phyloP scores from a whole-genome alignment of 2,888 invertebrate species.

The Acleris laterana region DNA sequence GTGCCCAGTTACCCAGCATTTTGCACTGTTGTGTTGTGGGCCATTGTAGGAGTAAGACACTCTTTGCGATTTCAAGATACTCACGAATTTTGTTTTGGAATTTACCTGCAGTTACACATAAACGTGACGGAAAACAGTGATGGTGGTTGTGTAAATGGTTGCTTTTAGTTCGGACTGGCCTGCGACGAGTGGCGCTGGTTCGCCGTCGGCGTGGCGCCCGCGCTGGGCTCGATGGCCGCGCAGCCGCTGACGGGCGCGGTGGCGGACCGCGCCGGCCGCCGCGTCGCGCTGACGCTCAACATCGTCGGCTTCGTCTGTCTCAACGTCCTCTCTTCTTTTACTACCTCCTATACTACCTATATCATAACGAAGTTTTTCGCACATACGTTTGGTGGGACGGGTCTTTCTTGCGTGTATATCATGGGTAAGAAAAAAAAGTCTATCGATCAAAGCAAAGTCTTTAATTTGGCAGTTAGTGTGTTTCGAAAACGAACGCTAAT shows the following conservation, averaged over 20 bases:
- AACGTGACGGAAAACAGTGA: neutral
- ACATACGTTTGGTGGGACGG: neutral
- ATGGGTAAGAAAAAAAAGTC: constrained; percentile 11
- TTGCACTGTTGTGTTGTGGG: no score
- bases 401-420: neutral
- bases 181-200: constrained; percentile 34
- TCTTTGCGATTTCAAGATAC: no score
- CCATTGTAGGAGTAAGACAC: no score
- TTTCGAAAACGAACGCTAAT: no score
- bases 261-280: constrained; percentile 27
- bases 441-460: no score
- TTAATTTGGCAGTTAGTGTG: no score
- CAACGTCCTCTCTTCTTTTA: constrained; percentile 1
- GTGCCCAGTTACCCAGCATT: no score
- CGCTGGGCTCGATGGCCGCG: constrained; percentile 10
- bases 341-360: constrained; percentile 9
- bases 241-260: constrained; percentile 12
- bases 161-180: constrained; percentile 24
- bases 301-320: constrained; percentile 20
- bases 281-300: constrained; percentile 12
- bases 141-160: neutral
- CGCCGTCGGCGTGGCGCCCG: constrained; percentile 10
- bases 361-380: constrained; percentile 17
- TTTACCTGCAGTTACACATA: neutral
- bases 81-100: no score